Percentiles rank a stretch among this genome's conserved stretches.
Conservation (phyloP, 2,113 vertebrate species). For the Cyphomyrus plagiostoma region DNA sequence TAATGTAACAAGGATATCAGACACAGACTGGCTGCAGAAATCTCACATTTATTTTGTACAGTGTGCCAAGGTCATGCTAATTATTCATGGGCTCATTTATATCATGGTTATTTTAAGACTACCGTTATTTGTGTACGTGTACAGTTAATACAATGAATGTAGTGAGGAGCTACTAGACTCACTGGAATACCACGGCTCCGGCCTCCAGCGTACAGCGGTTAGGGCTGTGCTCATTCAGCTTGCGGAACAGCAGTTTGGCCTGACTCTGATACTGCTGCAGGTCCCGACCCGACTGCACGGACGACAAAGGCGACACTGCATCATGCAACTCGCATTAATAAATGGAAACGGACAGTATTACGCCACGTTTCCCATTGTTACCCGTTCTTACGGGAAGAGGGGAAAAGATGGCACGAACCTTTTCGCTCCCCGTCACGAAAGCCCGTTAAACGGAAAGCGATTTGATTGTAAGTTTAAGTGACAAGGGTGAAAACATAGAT, state of each 20-base stretch:
- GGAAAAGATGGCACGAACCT: slow-evolving; percentile 55
- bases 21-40: neutral
- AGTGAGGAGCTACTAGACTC: slow-evolving; percentile 50
- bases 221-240: slow-evolving; percentile 95
- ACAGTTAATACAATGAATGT: neutral
- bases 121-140: neutral
- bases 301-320: slow-evolving; percentile 9
- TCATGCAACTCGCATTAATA: neutral
- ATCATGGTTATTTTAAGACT: neutral
- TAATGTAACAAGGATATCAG: neutral
- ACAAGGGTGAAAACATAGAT: neutral
- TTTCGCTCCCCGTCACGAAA: slow-evolving; percentile 63
- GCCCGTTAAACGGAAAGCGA: slow-evolving; percentile 36
- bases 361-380: neutral
- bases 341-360: neutral
- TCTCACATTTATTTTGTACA: neutral
- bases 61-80: neutral
- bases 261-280: slow-evolving; percentile 97
- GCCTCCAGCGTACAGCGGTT: slow-evolving; percentile 91
- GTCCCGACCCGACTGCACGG: slow-evolving; percentile 80
- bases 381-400: neutral
- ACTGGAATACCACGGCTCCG: slow-evolving; percentile 91
- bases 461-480: neutral
- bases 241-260: slow-evolving; percentile 94
- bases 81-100: neutral